A percentile compares a stretch with the other conserved stretches of the same genome.
These are phyloP conservation scores for Tinea semifulvella DNA, from an alignment of 2,888 invertebrate genomes.

Conservation along the genomic window DNA sequence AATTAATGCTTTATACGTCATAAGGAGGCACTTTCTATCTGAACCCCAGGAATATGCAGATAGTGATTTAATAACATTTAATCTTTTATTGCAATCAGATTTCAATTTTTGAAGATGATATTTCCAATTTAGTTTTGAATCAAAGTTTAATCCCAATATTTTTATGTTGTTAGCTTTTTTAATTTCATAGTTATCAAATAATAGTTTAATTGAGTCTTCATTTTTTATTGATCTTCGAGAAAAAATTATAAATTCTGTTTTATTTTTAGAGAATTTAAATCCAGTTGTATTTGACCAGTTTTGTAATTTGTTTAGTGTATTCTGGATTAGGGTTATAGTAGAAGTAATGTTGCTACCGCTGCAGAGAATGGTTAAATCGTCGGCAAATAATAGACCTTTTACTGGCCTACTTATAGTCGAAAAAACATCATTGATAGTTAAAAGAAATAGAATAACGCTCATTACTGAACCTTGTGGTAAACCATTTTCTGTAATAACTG, in stretches of 20 bases:
- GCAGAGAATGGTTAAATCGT: conserved; percentile 17
- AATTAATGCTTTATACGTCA: conserved; percentile 16
- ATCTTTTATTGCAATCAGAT: conserved; percentile 18
- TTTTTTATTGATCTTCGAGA: conserved; percentile 14
- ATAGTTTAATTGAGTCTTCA: too few species aligned
- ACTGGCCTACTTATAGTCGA: conserved; percentile 14
- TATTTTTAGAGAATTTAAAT: conserved; percentile 18
- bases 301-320: conserved; percentile 16
- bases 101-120: conserved; percentile 18
- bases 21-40: conserved; percentile 16
- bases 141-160: conserved; percentile 17
- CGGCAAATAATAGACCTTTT: conserved; percentile 17
- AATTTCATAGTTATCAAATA: conserved; percentile 13
- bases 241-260: conserved; percentile 19
- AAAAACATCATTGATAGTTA: conserved; percentile 18
- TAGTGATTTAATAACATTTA: conserved; percentile 18
- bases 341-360: conserved; percentile 8
- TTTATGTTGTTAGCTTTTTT: conserved; percentile 17
- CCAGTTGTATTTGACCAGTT: conserved; percentile 16
- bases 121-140: conserved; percentile 17
- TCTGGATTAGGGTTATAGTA: conserved; percentile 16
- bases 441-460: conserved; percentile 19
- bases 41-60: conserved; percentile 18
- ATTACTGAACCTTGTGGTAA: conserved; percentile 16
- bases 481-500: conserved; percentile 15